Evolutionary conservation across 2,113 vertebrate genomes (phyloP), one percentile per base, ranked within the genome.

Genomic region (Melanerpes formicivorus): DNA sequence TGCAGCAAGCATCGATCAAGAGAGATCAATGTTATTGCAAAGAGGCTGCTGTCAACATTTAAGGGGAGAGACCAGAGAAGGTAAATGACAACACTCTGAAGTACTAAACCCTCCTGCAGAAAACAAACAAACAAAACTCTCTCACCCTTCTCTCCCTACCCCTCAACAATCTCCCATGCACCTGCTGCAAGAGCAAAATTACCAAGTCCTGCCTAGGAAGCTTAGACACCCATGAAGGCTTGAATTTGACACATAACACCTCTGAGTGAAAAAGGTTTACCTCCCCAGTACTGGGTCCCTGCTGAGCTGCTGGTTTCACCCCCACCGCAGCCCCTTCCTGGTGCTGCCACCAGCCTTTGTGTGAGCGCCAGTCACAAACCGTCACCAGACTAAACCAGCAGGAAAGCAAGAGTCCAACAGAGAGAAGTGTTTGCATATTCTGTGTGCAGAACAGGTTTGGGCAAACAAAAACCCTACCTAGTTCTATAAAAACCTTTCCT

Each of bases 231-330:
- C 50, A 46, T 0, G 1, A 82, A 60, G 46, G 63, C 23, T 23
- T 37, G 29, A 70, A 83, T 23, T 14, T 60, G 48, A 80, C 0
- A 3, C 23, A 74, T 23, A 90, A 29, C 18, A 40, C 2, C 27
- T 32, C 3, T 1, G 1, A 26, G 9, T 30, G 25, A 26, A 48
- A 67, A 52, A 37, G 42, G 5, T 59, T 9, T 1, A 58, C 16
- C 1, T 71, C 18, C 58, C 19, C 44, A 58, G 48, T 1, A 1
- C 29, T 5, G 1, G 1, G 1, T 50, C 32, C 30, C 40, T 25
- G 46, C 25, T n/a, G 32, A 8, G 79, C 46, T 79, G 22, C 46
- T 71, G 16, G 2, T 32, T 55, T 70, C 62, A 83, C 2, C 4
- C 18, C 22, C 26, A 14, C 2, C 44, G 29, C 52, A 64, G 22